Percentiles rank a stretch among this genome's conserved stretches.
These are phyloP conservation scores for Lasioglossum albipes DNA, from an alignment of 1,140 invertebrate species.

Conservation along the genomic window DNA sequence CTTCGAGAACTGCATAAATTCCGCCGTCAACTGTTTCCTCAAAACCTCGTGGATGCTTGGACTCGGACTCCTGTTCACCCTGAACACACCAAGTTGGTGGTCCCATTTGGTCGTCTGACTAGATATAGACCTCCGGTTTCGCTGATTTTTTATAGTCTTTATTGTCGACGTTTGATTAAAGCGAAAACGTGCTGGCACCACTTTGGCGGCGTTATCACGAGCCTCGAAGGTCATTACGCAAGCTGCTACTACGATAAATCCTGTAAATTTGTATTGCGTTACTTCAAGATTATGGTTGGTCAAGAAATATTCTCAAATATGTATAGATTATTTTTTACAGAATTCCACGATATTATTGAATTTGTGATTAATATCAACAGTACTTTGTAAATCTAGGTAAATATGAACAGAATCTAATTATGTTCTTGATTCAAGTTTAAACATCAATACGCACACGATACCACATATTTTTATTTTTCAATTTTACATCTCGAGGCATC, in stretches of 20 bases:
- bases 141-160: constrained; percentile 73
- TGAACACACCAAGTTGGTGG: constrained; percentile 84
- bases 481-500: neutral
- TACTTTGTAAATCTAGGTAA: too few species aligned
- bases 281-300: too few species aligned
- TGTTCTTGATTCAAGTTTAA: too few species aligned
- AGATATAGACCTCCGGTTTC: constrained; percentile 78
- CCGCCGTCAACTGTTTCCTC: constrained; percentile 83
- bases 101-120: constrained; percentile 82
- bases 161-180: constrained; percentile 81
- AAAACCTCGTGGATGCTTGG: constrained; percentile 73
- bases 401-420: too few species aligned
- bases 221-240: constrained; percentile 98
- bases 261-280: constrained; percentile 78
- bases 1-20: constrained; percentile 86
- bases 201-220: constrained; percentile 91
- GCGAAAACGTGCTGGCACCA: constrained; percentile 88
- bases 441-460: too few species aligned
- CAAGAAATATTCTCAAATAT: too few species aligned
- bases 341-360: too few species aligned
- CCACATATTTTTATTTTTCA: neutral
- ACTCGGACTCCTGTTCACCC: constrained; percentile 78
- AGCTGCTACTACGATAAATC: constrained; percentile 94
- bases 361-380: too few species aligned
- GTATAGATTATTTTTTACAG: too few species aligned